These are phyloP conservation scores for Hemitrygon akajei DNA, from an alignment of 2,797 vertebrate genomes.

Conservation along the genomic window DNA sequence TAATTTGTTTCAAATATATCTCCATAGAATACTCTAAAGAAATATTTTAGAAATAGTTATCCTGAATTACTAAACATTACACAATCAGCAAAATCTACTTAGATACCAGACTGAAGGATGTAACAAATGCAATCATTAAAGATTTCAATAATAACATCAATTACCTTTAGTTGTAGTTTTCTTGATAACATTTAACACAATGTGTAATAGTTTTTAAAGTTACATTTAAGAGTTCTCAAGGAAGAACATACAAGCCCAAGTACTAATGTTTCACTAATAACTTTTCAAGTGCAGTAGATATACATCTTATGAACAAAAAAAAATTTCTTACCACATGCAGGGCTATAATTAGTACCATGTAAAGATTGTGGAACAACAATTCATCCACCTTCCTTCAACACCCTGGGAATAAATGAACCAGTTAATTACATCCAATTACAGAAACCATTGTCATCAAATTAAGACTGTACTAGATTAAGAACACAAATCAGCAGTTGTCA, in stretches of 20 bases:
- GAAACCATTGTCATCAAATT: slow-evolving; percentile 2
- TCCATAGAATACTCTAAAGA: too few relatives aligned
- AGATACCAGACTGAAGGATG: too few relatives aligned
- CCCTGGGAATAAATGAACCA: not conserved
- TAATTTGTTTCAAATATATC: too few relatives aligned
- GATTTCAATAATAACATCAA: not conserved
- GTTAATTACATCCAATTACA: slow-evolving; percentile 22
- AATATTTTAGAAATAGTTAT: too few relatives aligned
- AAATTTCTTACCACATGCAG: not conserved
- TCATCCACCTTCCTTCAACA: not conserved
- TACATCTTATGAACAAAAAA: not conserved
- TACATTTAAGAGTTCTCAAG: not conserved
- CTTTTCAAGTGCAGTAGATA: not conserved
- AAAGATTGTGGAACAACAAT: too few relatives aligned
- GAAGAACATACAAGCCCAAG: not conserved
- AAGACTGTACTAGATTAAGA: not conserved
- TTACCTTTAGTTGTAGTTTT: not conserved
- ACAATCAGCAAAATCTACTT: too few relatives aligned
- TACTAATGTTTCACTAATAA: not conserved
- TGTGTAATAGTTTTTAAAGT: not conserved
- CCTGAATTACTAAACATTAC: too few relatives aligned
- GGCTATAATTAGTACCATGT: not conserved
- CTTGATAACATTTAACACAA: not conserved
- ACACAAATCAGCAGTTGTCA: not conserved
- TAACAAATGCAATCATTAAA: not conserved